Percentiles rank a stretch among this genome's conserved stretches.
phyloP scores from a whole-genome alignment of 2,888 invertebrate species.

The Dynastes maya region DNA sequence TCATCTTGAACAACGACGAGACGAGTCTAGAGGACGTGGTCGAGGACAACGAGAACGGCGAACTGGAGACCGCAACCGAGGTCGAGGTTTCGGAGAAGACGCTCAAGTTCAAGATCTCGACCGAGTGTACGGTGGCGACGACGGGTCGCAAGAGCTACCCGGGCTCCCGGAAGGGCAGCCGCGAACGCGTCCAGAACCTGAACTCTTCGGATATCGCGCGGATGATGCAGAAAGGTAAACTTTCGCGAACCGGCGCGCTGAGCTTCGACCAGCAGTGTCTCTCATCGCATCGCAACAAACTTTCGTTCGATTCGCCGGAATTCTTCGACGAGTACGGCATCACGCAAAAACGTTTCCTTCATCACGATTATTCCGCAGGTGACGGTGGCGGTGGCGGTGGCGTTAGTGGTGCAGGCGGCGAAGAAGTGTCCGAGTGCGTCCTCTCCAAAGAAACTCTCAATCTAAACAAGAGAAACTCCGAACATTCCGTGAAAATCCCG shows the following conservation, averaged over 20 bases:
- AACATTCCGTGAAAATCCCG: constrained; percentile 66
- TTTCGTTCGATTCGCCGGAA: constrained; percentile 68
- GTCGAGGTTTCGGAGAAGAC: constrained; percentile 84
- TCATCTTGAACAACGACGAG: constrained; percentile 64
- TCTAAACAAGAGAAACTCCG: constrained; percentile 67
- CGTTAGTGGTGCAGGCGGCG: constrained; percentile 50
- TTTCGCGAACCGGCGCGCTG: constrained; percentile 61
- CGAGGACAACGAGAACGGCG: constrained; percentile 76
- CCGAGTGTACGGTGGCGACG: constrained; percentile 73
- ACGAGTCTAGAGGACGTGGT: constrained; percentile 72
- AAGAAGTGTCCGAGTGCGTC: constrained; percentile 61
- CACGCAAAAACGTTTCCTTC: constrained; percentile 63
- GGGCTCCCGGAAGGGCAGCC: constrained; percentile 79
- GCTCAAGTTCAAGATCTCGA: constrained; percentile 83
- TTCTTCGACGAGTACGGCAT: constrained; percentile 68
- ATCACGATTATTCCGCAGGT: constrained; percentile 58
- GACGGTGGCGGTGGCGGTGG: constrained; percentile 56
- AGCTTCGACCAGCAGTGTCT: constrained; percentile 59
- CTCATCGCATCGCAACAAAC: constrained; percentile 64
- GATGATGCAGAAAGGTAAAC: constrained; percentile 71
- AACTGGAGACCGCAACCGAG: constrained; percentile 81
- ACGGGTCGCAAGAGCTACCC: constrained; percentile 76
- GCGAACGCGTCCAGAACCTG: constrained; percentile 73
- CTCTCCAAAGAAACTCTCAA: constrained; percentile 67
- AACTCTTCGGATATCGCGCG: constrained; percentile 70